Evolutionary conservation across 2,888 invertebrate species (phyloP).

Genomic region (Rotaria sp.): DNA sequence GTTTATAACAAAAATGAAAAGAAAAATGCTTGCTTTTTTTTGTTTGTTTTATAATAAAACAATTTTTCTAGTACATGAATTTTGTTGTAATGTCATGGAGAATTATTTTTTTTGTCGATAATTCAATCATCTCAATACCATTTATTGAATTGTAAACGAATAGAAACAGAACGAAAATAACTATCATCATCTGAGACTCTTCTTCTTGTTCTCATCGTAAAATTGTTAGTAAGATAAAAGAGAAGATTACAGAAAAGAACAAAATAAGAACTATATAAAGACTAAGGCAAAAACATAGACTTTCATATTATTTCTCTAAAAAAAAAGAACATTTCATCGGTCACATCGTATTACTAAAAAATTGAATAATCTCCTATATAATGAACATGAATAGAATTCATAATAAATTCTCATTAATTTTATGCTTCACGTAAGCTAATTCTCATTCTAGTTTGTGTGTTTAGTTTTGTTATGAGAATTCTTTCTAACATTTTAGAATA

Average conservation of each 20-base stretch:
- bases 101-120: not conserved
- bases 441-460: not conserved
- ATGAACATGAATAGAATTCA: not conserved
- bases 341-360: not conserved
- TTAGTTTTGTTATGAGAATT: not conserved
- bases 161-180: not conserved
- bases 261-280: not conserved
- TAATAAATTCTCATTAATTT: not conserved
- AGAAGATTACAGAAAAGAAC: not conserved
- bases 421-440: not conserved
- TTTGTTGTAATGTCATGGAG: too few relatives aligned
- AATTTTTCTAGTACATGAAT: too few relatives aligned
- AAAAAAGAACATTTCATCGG: not conserved
- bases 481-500: not conserved
- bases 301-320: not conserved
- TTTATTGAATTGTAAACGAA: not conserved
- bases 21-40: too few relatives aligned
- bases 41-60: too few relatives aligned
- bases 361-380: not conserved
- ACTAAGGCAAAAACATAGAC: not conserved
- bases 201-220: not conserved
- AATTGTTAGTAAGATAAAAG: not conserved
- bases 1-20: too few relatives aligned
- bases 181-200: not conserved
- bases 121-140: not conserved